phyloP scores from a whole-genome alignment of 2,797 vertebrate species.

The Garrulus glandarius region DNA sequence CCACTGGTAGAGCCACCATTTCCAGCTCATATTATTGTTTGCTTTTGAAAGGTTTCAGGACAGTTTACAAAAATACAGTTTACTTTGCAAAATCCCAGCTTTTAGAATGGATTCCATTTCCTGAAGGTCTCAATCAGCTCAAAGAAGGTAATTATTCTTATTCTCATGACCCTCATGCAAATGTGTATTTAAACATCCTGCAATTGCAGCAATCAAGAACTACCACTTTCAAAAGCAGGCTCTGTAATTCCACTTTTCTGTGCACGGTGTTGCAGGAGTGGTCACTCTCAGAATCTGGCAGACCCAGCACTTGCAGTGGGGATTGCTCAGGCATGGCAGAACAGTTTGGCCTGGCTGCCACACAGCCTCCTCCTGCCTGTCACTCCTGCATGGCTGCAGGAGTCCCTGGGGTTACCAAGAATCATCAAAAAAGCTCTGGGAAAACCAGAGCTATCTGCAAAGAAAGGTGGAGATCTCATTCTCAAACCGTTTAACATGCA shows the following conservation, averaged over 20 bases:
- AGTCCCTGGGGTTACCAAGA: background rate
- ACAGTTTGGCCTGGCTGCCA: background rate
- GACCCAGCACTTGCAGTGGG: fast-evolving
- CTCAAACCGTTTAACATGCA: background rate
- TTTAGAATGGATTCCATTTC: background rate
- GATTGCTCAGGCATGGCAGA: background rate
- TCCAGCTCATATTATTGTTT: background rate
- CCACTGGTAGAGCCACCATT: background rate
- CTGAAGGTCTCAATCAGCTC: background rate
- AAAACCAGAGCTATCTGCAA: background rate
- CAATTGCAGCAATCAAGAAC: background rate
- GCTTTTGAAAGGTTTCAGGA: background rate
- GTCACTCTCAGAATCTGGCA: background rate
- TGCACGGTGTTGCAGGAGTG: background rate
- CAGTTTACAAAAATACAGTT: background rate
- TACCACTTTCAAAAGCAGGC: background rate
- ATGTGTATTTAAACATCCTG: background rate
- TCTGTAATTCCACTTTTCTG: background rate
- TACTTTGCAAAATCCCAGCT: background rate
- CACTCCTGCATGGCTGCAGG: fast-evolving
- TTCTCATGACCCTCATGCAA: background rate
- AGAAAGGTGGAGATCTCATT: background rate
- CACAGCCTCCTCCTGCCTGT: background rate
- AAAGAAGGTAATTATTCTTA: background rate
- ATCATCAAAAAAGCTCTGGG: background rate